These are phyloP conservation scores for Amphiura filiformis DNA, from an alignment of 35 echinoderm and acorn worm genomes.

Conservation along the genomic window DNA sequence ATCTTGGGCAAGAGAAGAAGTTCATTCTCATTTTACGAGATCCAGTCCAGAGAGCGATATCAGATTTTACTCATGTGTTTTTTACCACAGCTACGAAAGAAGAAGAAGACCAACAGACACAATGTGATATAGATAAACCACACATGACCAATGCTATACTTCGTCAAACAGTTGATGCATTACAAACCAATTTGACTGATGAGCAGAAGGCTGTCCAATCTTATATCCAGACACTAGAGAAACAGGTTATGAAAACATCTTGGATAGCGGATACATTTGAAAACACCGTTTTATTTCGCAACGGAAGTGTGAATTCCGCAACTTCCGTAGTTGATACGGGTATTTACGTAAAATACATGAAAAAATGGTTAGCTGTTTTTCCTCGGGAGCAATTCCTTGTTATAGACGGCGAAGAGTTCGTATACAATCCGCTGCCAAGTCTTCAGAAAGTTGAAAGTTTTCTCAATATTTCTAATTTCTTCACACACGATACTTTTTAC, in stretches of 20 bases:
- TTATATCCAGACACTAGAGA: neutral
- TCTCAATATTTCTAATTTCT: slow-evolving; percentile 16
- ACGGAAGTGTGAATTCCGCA: neutral
- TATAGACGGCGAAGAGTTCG: slow-evolving; percentile 36
- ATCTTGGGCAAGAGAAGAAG: slow-evolving; percentile 28
- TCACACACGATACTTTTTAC: slow-evolving; percentile 34
- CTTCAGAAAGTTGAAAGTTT: slow-evolving; percentile 36
- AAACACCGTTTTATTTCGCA: neutral
- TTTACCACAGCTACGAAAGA: neutral
- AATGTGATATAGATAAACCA: neutral
- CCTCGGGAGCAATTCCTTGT: slow-evolving; percentile 4
- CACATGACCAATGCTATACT: neutral
- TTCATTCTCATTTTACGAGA: slow-evolving; percentile 46
- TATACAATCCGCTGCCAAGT: neutral
- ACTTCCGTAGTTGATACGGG: slow-evolving; percentile 19
- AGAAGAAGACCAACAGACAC: neutral
- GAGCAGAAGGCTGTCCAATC: neutral
- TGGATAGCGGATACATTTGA: slow-evolving; percentile 9
- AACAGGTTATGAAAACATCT: neutral
- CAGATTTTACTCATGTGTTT: slow-evolving; percentile 35
- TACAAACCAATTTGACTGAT: neutral
- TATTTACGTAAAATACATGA: slow-evolving; percentile 21
- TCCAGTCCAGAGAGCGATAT: slow-evolving; percentile 49
- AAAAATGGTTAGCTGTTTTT: slow-evolving; percentile 29
- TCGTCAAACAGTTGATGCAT: neutral